Conservation (phyloP, 2,888 invertebrate genomes). For the Deilephila elpenor region DNA sequence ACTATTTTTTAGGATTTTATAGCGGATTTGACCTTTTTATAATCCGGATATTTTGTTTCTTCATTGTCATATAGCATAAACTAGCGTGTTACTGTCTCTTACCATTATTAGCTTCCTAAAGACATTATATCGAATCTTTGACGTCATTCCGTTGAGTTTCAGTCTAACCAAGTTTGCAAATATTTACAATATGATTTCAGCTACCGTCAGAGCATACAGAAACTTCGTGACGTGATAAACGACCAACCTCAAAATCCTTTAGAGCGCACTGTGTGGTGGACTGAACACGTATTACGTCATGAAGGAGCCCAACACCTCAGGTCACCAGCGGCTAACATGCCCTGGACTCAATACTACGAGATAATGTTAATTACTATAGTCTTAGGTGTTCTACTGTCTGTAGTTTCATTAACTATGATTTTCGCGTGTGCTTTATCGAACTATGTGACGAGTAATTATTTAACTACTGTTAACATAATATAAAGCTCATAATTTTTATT, state of each 20-base stretch:
- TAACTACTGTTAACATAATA: background rate
- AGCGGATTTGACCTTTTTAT: no score
- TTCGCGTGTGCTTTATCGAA: background rate
- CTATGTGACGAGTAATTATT: background rate
- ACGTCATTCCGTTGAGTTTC: no score
- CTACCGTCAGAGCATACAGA: slow-evolving; percentile 46
- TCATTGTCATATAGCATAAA: no score
- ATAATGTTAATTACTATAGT: slow-evolving; percentile 44
- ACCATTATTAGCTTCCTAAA: no score
- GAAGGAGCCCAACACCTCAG: slow-evolving; percentile 66
- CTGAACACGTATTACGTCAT: slow-evolving; percentile 72
- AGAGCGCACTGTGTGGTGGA: slow-evolving; percentile 77
- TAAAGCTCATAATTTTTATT: background rate
- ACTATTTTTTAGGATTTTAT: no score
- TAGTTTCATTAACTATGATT: background rate
- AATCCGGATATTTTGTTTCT: no score
- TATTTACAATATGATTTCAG: slow-evolving; percentile 32
- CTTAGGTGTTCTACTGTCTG: background rate
- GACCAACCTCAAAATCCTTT: slow-evolving; percentile 67
- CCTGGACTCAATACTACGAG: slow-evolving; percentile 53
- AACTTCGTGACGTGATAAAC: slow-evolving; percentile 51
- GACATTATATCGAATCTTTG: no score
- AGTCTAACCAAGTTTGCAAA: background rate
- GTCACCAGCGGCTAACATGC: slow-evolving; percentile 58
- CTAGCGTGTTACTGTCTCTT: no score